Base-by-base conservation (phyloP, 2,113 vertebrate genomes). In the Paracanthobrama guichenoti region DNA sequence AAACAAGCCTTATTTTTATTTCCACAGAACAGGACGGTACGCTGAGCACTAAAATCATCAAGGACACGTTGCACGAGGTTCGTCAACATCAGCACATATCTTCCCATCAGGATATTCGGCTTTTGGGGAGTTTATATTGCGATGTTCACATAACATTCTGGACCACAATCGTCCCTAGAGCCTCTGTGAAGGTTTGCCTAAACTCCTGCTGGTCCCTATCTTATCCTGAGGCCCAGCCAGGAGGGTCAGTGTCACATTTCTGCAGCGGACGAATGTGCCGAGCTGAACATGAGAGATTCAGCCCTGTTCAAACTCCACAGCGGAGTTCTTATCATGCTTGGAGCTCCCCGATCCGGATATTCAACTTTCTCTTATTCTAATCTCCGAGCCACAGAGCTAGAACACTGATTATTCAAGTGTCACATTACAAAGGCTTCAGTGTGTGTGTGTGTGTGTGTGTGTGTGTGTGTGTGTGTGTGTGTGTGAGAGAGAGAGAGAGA, bases 1-100 rank as follows among this genome's bases (percentile, higher is more conserved):
- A 84, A 86, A 44, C 60, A 77, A 84, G 46, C 24, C 28, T 46
- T 66, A 75, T 62, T 48, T 64, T 73, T 79, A 71, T 89, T 89
- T 82, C 69, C 76, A 64, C 79, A 81, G 77, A 71, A 78, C 31
- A 57, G 53, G 26, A 59, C n/a, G 46, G 57, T 44, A 44, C 7
- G 48, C 44, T 83, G 44, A 48, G 69, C 31, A 22, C 60, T 66
- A 76, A 83, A 71, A 82, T 35, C 79, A 69, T 48, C 44, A 53
- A 72, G 57, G 80, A 28, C 71, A 75, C 26, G 13, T 18, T n/a
- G 2, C 39, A 11, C 22, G 6, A 81, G 24, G 53, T 74, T 60
- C n/a, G 24, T 72, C 76, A 85, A 81, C 72, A 81, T 78, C 66
- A 77, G 74, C 72, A 28, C 42, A 69, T 64, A 86, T 31, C 66